A percentile compares a stretch with the other conserved stretches of the same genome.
phyloP scores from a whole-genome alignment of 2,113 vertebrate species.

The Cyphomyrus discorhynchus region DNA sequence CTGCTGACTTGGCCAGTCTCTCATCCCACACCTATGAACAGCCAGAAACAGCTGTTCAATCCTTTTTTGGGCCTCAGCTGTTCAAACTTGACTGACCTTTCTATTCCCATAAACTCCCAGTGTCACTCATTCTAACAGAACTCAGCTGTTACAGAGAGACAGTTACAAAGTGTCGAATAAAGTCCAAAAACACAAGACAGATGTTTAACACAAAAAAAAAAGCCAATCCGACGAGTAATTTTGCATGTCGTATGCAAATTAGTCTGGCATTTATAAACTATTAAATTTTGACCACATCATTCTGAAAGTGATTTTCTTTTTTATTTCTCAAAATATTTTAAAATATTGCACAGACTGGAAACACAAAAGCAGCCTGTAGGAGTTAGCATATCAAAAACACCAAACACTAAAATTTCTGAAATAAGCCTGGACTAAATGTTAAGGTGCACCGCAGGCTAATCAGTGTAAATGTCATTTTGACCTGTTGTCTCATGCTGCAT shows the following conservation, averaged over 20 bases:
- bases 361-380: not conserved
- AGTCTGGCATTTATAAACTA: not conserved
- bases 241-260: not conserved
- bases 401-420: not conserved
- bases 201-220: not conserved
- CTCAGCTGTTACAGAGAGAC: constrained; percentile 6
- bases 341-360: not conserved
- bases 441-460: not conserved
- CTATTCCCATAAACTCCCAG: not conserved
- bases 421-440: not conserved
- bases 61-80: constrained; percentile 3
- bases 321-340: not conserved
- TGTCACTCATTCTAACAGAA: not conserved
- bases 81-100: constrained; percentile 1
- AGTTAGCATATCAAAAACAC: not conserved
- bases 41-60: not conserved
- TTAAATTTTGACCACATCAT: not conserved
- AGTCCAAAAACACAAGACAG: not conserved
- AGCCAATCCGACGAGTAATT: not conserved
- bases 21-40: constrained; percentile 75
- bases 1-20: constrained; percentile 67
- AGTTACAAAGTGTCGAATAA: not conserved
- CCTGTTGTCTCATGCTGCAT: not conserved
- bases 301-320: not conserved
- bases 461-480: not conserved